phyloP scores from a whole-genome alignment of 2,113 vertebrate genomes.

The Paracanthobrama guichenoti region DNA sequence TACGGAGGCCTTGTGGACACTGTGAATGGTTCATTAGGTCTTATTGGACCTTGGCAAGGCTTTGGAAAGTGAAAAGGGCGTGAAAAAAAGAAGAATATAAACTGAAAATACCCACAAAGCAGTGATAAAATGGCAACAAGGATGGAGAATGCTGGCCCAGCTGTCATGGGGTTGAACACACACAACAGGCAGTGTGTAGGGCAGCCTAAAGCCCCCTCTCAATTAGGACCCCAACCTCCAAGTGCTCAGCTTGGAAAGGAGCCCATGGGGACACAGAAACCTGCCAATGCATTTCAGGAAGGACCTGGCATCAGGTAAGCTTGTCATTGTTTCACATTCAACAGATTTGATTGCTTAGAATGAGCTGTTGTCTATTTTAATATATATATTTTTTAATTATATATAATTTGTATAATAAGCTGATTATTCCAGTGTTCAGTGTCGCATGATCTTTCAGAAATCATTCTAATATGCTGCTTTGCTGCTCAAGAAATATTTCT shows the following conservation, averaged over 20 bases:
- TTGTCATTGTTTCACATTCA: accelerated
- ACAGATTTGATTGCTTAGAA: background rate
- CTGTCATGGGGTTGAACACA: slow-evolving; percentile 76
- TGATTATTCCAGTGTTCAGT: no score
- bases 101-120: no score
- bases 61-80: slow-evolving; percentile 59
- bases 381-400: no score
- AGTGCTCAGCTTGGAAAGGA: slow-evolving; percentile 61
- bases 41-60: slow-evolving; percentile 69
- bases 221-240: slow-evolving; percentile 61
- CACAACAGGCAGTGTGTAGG: slow-evolving; percentile 78
- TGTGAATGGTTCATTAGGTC: slow-evolving; percentile 71
- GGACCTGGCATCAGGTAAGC: slow-evolving; percentile 69
- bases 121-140: slow-evolving; percentile 58
- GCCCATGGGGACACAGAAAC: slow-evolving; percentile 59
- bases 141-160: slow-evolving; percentile 71
- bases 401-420: no score
- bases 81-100: background rate
- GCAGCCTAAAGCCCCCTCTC: slow-evolving; percentile 71
- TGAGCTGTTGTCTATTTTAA: background rate
- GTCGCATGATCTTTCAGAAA: no score
- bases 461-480: no score
- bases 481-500: no score
- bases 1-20: slow-evolving; percentile 67
- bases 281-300: slow-evolving; percentile 62